Evolutionary conservation across 2,797 vertebrate genomes (phyloP).

Genomic region (Numenius phaeopus): DNA sequence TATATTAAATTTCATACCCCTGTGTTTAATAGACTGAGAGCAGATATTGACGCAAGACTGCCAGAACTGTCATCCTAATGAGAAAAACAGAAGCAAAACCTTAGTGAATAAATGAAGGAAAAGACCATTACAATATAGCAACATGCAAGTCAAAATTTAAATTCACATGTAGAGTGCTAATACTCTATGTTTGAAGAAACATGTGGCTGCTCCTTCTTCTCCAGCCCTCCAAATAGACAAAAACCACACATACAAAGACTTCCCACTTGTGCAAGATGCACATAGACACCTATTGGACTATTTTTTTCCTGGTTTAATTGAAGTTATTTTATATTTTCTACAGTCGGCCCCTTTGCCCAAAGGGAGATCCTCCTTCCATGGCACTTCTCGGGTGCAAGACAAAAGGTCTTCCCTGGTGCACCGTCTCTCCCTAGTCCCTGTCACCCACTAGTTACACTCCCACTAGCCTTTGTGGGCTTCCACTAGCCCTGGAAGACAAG

Average conservation of each 20-base stretch:
- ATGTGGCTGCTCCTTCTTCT: not conserved
- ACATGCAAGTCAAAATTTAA: conserved; percentile 40
- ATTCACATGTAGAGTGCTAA: not conserved
- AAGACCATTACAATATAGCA: conserved; percentile 55
- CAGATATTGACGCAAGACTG: conserved; percentile 86
- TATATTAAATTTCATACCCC: conserved; percentile 85
- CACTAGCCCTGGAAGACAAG: accelerated
- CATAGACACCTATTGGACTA: not conserved
- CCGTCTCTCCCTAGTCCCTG: not conserved
- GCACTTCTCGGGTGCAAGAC: not conserved
- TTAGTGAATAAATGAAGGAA: conserved; percentile 72
- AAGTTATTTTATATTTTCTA: not conserved
- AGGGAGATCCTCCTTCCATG: not conserved
- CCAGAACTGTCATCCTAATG: conserved; percentile 85
- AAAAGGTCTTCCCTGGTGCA: not conserved
- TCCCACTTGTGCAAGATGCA: not conserved
- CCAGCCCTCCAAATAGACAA: not conserved
- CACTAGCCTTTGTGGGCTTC: not conserved
- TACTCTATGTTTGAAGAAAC: not conserved
- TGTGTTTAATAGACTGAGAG: conserved; percentile 87
- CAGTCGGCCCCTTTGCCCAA: not conserved
- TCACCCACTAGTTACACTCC: not conserved
- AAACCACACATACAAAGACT: not conserved
- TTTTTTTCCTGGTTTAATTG: not conserved
- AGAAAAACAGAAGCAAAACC: conserved; percentile 81